Percentiles rank a stretch among this genome's conserved stretches.
Conservation (phyloP, 2,113 vertebrate species). For the Podarcis raffonei region DNA sequence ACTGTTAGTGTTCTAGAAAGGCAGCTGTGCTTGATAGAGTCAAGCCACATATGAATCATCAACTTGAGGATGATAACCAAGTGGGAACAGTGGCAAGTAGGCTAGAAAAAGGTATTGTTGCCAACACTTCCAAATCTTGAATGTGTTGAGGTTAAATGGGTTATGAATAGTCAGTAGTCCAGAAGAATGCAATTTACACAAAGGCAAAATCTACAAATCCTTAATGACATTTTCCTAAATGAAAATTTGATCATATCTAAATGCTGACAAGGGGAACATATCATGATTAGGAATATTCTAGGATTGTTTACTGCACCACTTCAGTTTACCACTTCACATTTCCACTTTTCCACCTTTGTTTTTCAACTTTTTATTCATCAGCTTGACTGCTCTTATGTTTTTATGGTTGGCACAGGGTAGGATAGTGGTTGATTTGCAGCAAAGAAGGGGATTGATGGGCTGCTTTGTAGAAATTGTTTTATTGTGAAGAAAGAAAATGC, state of each 20-base stretch:
- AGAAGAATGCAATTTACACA: too few species aligned
- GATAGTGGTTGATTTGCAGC: not conserved
- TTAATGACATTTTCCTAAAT: too few species aligned
- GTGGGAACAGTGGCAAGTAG: not conserved
- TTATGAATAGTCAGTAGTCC: too few species aligned
- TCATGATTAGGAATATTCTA: not conserved
- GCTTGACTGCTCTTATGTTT: not conserved
- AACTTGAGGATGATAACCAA: not conserved
- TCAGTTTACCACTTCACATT: not conserved
- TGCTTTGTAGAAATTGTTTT: not conserved
- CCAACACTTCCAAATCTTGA: too few species aligned
- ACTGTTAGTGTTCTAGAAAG: too few species aligned
- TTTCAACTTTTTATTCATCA: not conserved
- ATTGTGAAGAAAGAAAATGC: not conserved
- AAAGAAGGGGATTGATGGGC: not conserved
- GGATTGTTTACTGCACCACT: not conserved
- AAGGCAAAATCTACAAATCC: too few species aligned
- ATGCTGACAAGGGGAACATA: not conserved
- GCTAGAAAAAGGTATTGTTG: too few species aligned
- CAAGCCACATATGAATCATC: too few species aligned
- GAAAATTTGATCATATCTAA: not conserved
- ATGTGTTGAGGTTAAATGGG: too few species aligned
- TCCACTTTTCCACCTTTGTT: not conserved
- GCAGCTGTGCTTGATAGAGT: too few species aligned
- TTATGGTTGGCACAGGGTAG: not conserved